Evolutionary conservation across 2,888 invertebrate genomes (phyloP).

Genomic region (Aporophyla nigra): DNA sequence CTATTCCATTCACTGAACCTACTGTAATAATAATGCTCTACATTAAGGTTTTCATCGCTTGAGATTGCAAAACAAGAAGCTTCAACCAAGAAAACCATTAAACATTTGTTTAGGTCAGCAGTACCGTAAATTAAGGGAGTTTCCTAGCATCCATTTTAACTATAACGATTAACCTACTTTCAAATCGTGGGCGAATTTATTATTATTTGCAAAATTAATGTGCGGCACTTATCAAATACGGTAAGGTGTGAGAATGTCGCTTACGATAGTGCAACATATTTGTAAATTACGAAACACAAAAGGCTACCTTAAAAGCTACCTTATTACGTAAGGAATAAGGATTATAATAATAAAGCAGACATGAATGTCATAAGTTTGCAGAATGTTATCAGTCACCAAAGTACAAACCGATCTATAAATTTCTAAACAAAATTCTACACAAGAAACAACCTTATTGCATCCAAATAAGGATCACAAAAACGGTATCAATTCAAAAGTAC

Average conservation of each 20-base stretch:
- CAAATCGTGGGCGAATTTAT: constrained; percentile 49
- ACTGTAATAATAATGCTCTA: neutral
- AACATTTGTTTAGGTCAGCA: neutral
- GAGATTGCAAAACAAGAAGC: neutral
- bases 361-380: constrained; percentile 47
- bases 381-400: constrained; percentile 59
- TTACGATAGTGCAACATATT: constrained; percentile 35
- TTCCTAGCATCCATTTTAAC: constrained; percentile 18
- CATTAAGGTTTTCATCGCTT: constrained; percentile 20
- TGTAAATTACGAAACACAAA: neutral
- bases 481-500: constrained; percentile 26
- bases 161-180: constrained; percentile 52
- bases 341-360: constrained; percentile 13
- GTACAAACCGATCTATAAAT: constrained; percentile 52
- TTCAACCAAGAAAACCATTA: neutral
- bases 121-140: constrained; percentile 24
- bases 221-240: constrained; percentile 66
- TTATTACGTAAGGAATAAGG: neutral
- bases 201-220: constrained; percentile 61
- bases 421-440: constrained; percentile 9
- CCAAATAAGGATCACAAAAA: constrained; percentile 22
- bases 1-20: neutral
- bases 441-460: constrained; percentile 31
- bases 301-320: constrained; percentile 12
- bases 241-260: constrained; percentile 71